Conservation (phyloP, 2,797 vertebrate genomes). For the Chanos chanos region DNA sequence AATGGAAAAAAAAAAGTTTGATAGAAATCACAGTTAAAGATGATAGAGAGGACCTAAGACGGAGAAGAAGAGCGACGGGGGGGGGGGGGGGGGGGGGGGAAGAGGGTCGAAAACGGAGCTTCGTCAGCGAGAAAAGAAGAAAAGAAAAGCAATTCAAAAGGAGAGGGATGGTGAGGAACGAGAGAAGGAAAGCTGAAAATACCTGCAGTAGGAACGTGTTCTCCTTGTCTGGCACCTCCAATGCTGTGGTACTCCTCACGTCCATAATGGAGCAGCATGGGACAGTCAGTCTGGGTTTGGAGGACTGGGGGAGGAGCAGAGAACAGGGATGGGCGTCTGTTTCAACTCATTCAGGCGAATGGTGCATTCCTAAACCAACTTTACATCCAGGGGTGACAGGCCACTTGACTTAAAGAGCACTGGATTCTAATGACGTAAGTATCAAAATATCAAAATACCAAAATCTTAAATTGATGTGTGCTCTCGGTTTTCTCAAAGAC, state of each 20-base stretch:
- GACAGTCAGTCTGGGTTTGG: conserved; percentile 82
- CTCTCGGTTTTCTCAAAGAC: too few relatives aligned
- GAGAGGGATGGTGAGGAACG: background rate
- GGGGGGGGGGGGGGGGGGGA: background rate
- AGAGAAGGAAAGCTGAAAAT: background rate
- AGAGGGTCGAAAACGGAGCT: too few relatives aligned
- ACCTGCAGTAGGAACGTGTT: conserved; percentile 90
- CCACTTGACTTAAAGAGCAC: too few relatives aligned
- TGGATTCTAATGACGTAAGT: too few relatives aligned
- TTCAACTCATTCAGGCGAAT: too few relatives aligned
- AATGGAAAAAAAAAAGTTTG: background rate
- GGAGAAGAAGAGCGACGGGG: too few relatives aligned
- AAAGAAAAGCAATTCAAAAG: background rate
- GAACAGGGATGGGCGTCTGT: background rate
- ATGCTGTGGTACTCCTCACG: conserved; percentile 82
- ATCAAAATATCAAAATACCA: too few relatives aligned
- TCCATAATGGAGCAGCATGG: conserved; percentile 81
- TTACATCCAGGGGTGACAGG: too few relatives aligned
- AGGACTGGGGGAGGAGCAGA: conserved; percentile 61
- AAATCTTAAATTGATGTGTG: too few relatives aligned
- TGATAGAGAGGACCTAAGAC: background rate
- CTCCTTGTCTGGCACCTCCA: conserved; percentile 90
- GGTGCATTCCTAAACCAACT: too few relatives aligned
- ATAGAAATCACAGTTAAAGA: background rate
- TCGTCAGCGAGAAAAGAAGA: too few relatives aligned